Evolutionary conservation across 2,888 invertebrate species (phyloP), one percentile per base, ranked within the genome.

Genomic region (Acanthosepion lycidas): DNA sequence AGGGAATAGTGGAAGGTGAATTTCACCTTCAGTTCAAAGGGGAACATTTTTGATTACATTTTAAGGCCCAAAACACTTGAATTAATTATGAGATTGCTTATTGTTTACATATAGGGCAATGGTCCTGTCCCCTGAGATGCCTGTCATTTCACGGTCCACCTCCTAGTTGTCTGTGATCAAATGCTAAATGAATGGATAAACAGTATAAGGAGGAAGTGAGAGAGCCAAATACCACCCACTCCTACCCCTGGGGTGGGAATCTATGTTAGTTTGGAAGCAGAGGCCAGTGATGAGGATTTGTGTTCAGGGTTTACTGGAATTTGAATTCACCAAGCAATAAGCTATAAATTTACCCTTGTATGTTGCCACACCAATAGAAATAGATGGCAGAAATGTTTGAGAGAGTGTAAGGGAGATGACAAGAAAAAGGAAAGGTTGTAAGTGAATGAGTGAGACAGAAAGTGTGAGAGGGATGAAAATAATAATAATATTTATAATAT

Each of bases 51-150:
- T 78, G n/a, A 78, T 78, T 78, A 78, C 78, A 78, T 78, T 78
- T 78, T n/a, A 78, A 78, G 78, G 78, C n/a, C 9, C 42, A n/a
- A 78, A 78, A 78, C 78, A 23, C 78, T 9, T 78, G 78, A 78
- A 78, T 78, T 78, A 78, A 78, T 78, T 78, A 78, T 78, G 78
- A 78, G 78, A 78, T 78, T 78, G 78, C n/a, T 78, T n/a, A 33
- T n/a, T 78, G 78, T 33, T 78, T 78, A 78, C 78, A 78, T n/a
- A 78, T n/a, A 78, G 78, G 78, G n/a, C 78, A 78, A 15, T 78
- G 78, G 78, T 78, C 78, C n/a, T n/a, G n/a, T 78, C n/a, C n/a
- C n/a, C n/a, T n/a, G 78, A n/a, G 78, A n/a, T 33, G 33, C 12
- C 78, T 78, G 78, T 78, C 78, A 15, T 78, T 78, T 78, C 78